Base-by-base conservation (phyloP, 2,888 invertebrate genomes). In the Cremastinae sp. region DNA sequence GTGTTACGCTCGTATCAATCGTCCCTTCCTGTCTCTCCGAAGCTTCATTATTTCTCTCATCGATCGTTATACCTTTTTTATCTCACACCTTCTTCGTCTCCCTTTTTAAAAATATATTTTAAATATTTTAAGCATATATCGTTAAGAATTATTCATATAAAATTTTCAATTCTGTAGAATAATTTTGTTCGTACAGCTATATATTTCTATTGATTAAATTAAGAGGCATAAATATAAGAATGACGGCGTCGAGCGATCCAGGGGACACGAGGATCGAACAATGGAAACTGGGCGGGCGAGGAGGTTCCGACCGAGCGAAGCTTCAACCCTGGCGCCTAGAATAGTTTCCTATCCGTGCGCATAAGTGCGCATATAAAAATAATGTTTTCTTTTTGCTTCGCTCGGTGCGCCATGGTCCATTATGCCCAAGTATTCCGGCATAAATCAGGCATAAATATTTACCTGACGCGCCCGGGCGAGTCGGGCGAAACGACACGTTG, bases 401-500 rank as follows among this genome's bases (percentile, higher is more conserved):
- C 69, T 65, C 56, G 56, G 28, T 56, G 70, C 64, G n/a, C 16
- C 54, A 38, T 49, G 47, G 43, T 41, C 61, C 64, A 74, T 70
- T 54, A 53, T 59, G 61, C 77, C 78, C 73, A 70, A 75, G 70
- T 69, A 80, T 73, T 73, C 70, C 69, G 53, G 73, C 81, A 82
- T 83, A 84, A 85, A 83, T 85, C 85, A 84, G 75, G 74, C 75
- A 74, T 80, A 83, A 82, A 85, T 84, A 84, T 86, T 84, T 82
- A 79, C 78, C 77, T 68, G 79, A 80, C 80, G 79, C 80, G 71
- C 58, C 38, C 68, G 71, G 56, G 34, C 18, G 20, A 49, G 51
- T 47, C 66, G 49, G 54, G 59, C 18, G 58, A 58, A 38, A 38
- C 65, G 66, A 66, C 66, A 49, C 75, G 61, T 68, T 76, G 61